Evolutionary conservation across 2,888 invertebrate species (phyloP).

Genomic region (Dastarcus helophoroides): DNA sequence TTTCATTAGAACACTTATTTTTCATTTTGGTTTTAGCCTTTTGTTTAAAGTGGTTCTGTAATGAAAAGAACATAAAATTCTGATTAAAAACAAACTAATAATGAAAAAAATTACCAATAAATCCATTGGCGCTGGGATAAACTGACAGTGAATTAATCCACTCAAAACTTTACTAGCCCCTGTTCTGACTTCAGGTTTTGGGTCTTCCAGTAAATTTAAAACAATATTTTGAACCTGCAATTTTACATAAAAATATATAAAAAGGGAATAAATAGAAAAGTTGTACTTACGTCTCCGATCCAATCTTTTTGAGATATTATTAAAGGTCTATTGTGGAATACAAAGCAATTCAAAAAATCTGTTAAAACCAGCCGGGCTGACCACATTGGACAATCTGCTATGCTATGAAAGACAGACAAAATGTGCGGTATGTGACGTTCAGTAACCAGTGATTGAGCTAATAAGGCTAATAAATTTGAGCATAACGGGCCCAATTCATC

Average conservation of each 20-base stretch:
- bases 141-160: conserved; percentile 77
- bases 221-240: conserved; percentile 48
- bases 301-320: conserved; percentile 42
- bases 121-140: conserved; percentile 49
- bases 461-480: conserved; percentile 51
- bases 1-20: conserved; percentile 12
- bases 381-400: conserved; percentile 47
- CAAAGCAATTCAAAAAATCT: conserved; percentile 57
- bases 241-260: neutral
- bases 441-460: conserved; percentile 53
- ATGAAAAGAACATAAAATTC: conserved; percentile 17
- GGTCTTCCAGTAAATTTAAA: conserved; percentile 54
- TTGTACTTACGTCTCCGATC: conserved; percentile 39
- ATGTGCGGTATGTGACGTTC: conserved; percentile 47
- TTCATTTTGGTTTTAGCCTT: conserved; percentile 40
- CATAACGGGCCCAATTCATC: conserved; percentile 63
- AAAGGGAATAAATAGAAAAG: neutral
- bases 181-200: conserved; percentile 69
- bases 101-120: conserved; percentile 40
- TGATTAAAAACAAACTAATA: conserved; percentile 10
- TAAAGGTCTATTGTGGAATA: conserved; percentile 61
- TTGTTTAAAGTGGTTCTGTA: conserved; percentile 46
- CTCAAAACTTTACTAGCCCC: conserved; percentile 72
- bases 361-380: conserved; percentile 54
- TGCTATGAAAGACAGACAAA: conserved; percentile 42